Conservation (phyloP, 2,888 invertebrate genomes). For the Lochmaea capreae region DNA sequence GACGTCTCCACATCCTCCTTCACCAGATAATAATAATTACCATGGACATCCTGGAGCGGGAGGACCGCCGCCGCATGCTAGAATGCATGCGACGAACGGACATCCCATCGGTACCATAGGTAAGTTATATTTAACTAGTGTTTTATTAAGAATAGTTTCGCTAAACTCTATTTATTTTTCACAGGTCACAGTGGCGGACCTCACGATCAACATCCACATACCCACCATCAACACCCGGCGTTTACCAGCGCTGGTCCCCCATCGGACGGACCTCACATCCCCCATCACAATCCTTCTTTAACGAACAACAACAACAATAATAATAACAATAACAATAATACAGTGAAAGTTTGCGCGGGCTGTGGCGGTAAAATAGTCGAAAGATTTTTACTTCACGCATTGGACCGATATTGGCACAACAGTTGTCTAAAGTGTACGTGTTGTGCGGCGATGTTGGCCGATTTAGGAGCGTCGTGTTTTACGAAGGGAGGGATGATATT, state of each 20-base stretch:
- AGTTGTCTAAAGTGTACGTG: conserved; percentile 93
- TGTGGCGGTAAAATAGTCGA: conserved; percentile 94
- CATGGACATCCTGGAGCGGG: conserved; percentile 64
- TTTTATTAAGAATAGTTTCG: too few species aligned
- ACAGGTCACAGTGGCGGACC: conserved; percentile 63
- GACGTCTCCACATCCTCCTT: conserved; percentile 81
- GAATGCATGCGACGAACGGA: conserved; percentile 65
- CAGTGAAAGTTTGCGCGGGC: conserved; percentile 86
- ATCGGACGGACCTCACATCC: conserved; percentile 65
- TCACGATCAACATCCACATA: conserved; percentile 63
- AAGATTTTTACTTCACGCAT: conserved; percentile 89
- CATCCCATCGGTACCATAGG: conserved; percentile 65
- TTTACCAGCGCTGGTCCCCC: conserved; percentile 65
- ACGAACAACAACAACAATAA: conserved; percentile 64
- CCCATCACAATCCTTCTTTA: conserved; percentile 71
- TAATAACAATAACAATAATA: conserved; percentile 67
- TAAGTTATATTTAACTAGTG: conserved; percentile 42
- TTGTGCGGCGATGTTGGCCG: conserved; percentile 89
- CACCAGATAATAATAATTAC: conserved; percentile 79
- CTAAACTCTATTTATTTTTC: conserved; percentile 24
- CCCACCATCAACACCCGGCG: conserved; percentile 65
- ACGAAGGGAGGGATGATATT: conserved; percentile 94
- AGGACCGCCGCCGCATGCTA: conserved; percentile 64
- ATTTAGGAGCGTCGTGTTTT: conserved; percentile 92
- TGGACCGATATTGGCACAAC: conserved; percentile 97